Base-by-base conservation (phyloP, 2,113 vertebrate genomes). In the Myrmophylax atrothorax region DNA sequence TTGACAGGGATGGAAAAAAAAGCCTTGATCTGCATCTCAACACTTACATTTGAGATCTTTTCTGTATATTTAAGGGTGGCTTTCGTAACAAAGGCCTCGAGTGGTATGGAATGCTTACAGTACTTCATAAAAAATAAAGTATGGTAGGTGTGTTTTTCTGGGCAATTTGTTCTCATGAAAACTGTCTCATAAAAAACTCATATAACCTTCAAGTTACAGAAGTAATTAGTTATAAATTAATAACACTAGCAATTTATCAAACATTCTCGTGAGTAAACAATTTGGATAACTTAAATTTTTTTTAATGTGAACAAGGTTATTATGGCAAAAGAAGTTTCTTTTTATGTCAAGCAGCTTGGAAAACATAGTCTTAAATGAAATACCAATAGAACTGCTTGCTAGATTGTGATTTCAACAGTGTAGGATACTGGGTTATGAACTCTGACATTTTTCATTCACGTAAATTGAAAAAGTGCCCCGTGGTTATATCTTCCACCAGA, bases 51-150 rank as follows among this genome's bases (percentile, higher is more conserved):
- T 86, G 62, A 94, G 31, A 60, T 92, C 87, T 89, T 60, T 89
- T 75, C 42, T 85, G 29, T 79, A 46, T 91, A 49, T 88, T 69
- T 74, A 91, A 35, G 35, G 83, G 76, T 96, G 40, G 38, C 33
- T 60, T 93, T 95, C 76, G 52, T 44, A 95, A 89, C 50, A 93
- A 95, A 85, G 66, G 70, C 47, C 38, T 83, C 38, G 33, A 40
- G 42, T 90, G 19, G 16, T 37, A 63, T 85, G 72, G 18, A 56
- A 78, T 11, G 2, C 81, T 77, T 74, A 55, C 37, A 90, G 46
- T 38, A 70, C 44, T 90, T 69, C 40, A 40, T 91, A 37, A 90
- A 91, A 82, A 82, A 84, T 81, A 29, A 94, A 89, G 23, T 63
- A 4, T 28, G 33, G 60, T 89, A 83, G 58, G 82, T 69, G 37